Base-by-base conservation (phyloP, 2,797 vertebrate species). In the Pseudocheirus occidentalis region DNA sequence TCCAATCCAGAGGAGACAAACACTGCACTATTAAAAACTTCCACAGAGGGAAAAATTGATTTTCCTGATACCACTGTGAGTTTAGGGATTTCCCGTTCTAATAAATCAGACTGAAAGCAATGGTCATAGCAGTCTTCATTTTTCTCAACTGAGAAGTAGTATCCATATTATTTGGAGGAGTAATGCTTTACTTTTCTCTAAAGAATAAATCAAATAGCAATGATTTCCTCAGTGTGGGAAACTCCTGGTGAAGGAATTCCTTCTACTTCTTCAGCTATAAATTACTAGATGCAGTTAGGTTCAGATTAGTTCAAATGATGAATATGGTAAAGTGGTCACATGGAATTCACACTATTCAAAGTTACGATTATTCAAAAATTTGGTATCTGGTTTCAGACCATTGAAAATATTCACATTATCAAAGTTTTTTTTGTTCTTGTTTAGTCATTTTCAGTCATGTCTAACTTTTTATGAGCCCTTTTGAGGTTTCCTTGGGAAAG, bases 91-190 rank as follows among this genome's bases (percentile, higher is more conserved):
- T 97, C 46, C 53, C 52, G 92, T 40, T 59, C 95, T 94, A 90
- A 46, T 95, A 96, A 96, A 96, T 97, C 58, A 97, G 40, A 94
- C 94, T 95, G 90, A 73, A 96, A 97, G n/a, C 34, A 54, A 94
- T 50, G 10, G 54, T 31, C 87, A 91, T 66, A 92, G 40, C 18
- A 6, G 11, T 93, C 16, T 31, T 93, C 93, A 93, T 95, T 95
- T 97, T 97, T 96, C 91, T 96, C 31, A 94, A 21, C 87, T 96
- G 59, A 96, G 95, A 95, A 59, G 94, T 90, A 73, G 53, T 91
- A 96, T 94, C 55, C 55, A 94, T 81, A 92, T 55, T 92, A 96
- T 52, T 91, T 95, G 31, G 58, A 90, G 90, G 62, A 93, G 62
- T 59, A 62, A 97, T 54, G 55, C 3, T 18, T 28, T 57, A 1